Evolutionary conservation across 2,113 vertebrate genomes (phyloP), one percentile per base, ranked within the genome.

Genomic region (Phainopepla nitens): DNA sequence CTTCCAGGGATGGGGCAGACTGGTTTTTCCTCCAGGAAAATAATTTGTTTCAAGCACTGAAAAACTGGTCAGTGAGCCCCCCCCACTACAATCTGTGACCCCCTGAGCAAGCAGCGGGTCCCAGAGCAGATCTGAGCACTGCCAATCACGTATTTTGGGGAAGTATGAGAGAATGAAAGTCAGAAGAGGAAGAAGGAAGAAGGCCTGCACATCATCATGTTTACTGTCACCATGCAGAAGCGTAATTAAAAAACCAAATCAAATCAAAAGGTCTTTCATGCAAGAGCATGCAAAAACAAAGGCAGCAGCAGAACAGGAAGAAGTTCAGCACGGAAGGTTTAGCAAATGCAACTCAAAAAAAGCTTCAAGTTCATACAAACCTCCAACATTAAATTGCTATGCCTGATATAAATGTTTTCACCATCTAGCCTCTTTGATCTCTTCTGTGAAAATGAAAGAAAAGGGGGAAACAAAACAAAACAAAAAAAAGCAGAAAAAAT

Each of bases 371-470:
- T 98, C 94, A 99, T 99, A 99, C 99, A 98, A 99, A 99, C 99
- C 99, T 99, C 99, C 99, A 99, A 98, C 99, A 99, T 99, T 99
- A 99, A 99, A 99, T 99, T 99, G 99, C 99, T 99, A 99, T 99
- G 99, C 98, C 99, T 99, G 99, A 99, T 99, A 99, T 99, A 99
- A 99, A 99, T 99, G 97, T 99, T 99, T 99, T 99, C 99, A 98
- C 99, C 99, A 99, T 99, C 99, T 98, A 99, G 98, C 98, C 99
- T 99, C 98, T 99, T 99, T 98, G 99, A 98, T 98, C 98, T 99
- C 98, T 99, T 99, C 99, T 99, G 99, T 98, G 98, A 98, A 98
- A 98, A 98, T 98, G 97, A 97, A 98, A 98, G 96, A 97, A 97
- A 96, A 93, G 71, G 98, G 96, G 97, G 82, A 93, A 97, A 97